Evolutionary conservation across 2,797 vertebrate genomes (phyloP), one percentile per base, ranked within the genome.

Genomic region (Gymnoscopelus braueri): DNA sequence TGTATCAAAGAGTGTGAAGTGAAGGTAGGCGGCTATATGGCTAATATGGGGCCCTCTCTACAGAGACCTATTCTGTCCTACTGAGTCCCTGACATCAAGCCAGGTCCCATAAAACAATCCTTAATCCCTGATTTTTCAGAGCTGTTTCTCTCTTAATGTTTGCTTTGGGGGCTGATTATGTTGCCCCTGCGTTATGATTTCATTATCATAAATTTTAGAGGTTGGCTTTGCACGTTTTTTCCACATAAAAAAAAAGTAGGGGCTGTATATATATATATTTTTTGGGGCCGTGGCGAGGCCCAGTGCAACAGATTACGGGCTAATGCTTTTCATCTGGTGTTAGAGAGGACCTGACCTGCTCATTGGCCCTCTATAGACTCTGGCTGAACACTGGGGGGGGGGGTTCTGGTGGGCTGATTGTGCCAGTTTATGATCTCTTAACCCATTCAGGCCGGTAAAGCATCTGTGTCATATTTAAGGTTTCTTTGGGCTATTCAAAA

Each of bases 271-370:
- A 77, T 83, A 75, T 79, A 1, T 29, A 1, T 39, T 44, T 8
- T 10, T 2, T 8, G 72, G 80, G 72, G 80, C 71, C 50, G 35
- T 14, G 56, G 57, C 65, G 71, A 78, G 58, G 52, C 29, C 19
- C 15, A 78, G 66, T 32, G 48, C 71, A 29, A 69, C 71, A 81
- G 82, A 84, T 88, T 79, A 84, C 26, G 3, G 74, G 63, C n/a
- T 85, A 83, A 87, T 83, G 56, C 75, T 80, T 87, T 79, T 89
- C 86, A 86, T 88, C 78, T 87, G 83, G 76, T 65, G 67, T 29
- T 3, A 29, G 26, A 3, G 26, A 66, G 61, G 59, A 79, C 65
- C 75, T 70, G 66, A 85, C 75, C 66, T 68, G 73, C 81, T 75
- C 52, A 71, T 71, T 83, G 80, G 77, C 26, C 26, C 26, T 3